Evolutionary conservation across 2,113 vertebrate species (phyloP), one percentile per base, ranked within the genome.

Genomic region (Lonchura striata): DNA sequence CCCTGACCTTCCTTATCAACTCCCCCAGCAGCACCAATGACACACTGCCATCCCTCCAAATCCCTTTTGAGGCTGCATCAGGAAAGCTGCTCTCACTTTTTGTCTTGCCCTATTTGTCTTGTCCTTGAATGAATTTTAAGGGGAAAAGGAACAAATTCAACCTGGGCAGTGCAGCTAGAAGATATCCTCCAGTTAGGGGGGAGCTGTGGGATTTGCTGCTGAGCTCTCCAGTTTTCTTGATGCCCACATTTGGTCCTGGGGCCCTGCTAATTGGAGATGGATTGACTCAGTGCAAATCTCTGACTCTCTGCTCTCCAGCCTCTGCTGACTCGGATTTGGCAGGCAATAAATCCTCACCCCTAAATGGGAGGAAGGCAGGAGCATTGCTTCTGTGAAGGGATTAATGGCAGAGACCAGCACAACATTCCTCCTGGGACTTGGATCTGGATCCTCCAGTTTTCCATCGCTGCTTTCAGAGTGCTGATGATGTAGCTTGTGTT

Each of bases 371-470:
- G 84, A 71, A 84, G 49, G 78, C 71, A 27, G 35, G 17, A 78
- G 52, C 3, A 4, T 23, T 68, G 37, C 57, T 79, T 65, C 84
- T 93, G 33, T 57, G 68, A n/a, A 68, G 88, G 42, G n/a, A 8
- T 92, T 89, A 69, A 25, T 80, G 85, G 63, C 79, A 74, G 77
- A 86, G 61, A 64, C 88, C 49, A 47, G 17, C 39, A 63, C 59
- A 76, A 0, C 79, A 31, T 92, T 91, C 87, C 82, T 84, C 49
- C 83, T 89, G 82, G 77, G 81, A 69, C 66, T 46, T 37, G 49
- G 49, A 71, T 87, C 88, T 94, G 94, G 91, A 92, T 95, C 81
- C 77, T 94, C 89, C 82, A 85, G 87, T 96, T 95, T 91, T 37
- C 83, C 66, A 6, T 15, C 11, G 83, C 86, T 64, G 83, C 76